A percentile compares a stretch with the other conserved stretches of the same genome.
These are phyloP conservation scores for Drosophila fulvimacula DNA, from an alignment of 2,888 invertebrate species.

Conservation along the genomic window DNA sequence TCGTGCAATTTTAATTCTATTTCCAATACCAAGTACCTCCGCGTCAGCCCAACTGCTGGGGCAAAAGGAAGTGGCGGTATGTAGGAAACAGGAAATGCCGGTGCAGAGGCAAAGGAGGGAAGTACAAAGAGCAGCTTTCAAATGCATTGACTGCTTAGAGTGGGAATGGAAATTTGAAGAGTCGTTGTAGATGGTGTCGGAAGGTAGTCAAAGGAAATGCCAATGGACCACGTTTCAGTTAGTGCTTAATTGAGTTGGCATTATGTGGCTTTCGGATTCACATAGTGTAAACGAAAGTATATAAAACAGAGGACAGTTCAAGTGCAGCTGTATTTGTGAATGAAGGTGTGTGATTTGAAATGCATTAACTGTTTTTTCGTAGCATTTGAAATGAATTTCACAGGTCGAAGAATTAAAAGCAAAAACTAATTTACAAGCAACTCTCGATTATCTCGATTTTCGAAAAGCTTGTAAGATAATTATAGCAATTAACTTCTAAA, in stretches of 20 bases:
- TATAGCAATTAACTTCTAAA: not conserved
- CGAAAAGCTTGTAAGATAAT: not conserved
- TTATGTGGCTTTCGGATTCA: constrained; percentile 57
- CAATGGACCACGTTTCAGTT: constrained; percentile 62
- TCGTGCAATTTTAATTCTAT: constrained; percentile 72
- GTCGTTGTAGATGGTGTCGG: constrained; percentile 12
- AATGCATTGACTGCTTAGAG: constrained; percentile 54
- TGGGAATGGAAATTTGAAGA: constrained; percentile 57
- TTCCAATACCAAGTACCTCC: constrained; percentile 56
- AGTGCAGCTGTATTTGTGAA: not conserved
- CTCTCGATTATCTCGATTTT: not conserved
- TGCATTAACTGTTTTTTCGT: constrained; percentile 29
- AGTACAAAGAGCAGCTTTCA: constrained; percentile 5
- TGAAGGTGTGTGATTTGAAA: constrained; percentile 31
- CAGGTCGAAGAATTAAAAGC: constrained; percentile 4
- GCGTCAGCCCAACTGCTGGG: constrained; percentile 19
- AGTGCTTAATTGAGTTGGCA: constrained; percentile 76
- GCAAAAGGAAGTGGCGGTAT: constrained; percentile 63
- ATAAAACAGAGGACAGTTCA: constrained; percentile 21
- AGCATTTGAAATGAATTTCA: constrained; percentile 24
- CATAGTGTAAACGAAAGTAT: constrained; percentile 31
- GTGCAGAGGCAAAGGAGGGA: constrained; percentile 3
- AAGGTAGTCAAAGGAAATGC: constrained; percentile 35
- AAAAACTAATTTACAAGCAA: not conserved
- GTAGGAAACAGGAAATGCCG: constrained; percentile 74